phyloP scores from a whole-genome alignment of 1,140 invertebrate genomes.

The Aplysia californica region DNA sequence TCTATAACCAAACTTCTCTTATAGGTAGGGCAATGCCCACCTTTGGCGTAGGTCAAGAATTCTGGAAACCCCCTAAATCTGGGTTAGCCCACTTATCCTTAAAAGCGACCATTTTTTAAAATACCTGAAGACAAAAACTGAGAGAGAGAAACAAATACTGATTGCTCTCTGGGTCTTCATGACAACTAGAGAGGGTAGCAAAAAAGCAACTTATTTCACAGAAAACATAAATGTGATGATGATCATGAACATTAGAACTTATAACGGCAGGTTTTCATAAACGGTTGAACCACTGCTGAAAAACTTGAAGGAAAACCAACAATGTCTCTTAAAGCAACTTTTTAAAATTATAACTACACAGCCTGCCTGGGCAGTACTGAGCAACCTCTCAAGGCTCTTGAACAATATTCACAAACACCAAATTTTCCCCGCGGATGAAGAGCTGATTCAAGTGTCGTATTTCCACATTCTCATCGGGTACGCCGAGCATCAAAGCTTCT shows the following conservation, averaged over 20 bases:
- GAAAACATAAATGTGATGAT: neutral
- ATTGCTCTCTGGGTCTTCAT: no score
- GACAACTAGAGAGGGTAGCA: no score
- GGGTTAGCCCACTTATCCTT: no score
- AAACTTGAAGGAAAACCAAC: neutral
- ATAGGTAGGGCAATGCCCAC: no score
- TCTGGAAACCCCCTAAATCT: no score
- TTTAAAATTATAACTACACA: neutral
- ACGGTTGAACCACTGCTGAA: neutral
- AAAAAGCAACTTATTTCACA: neutral
- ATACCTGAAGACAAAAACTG: no score
- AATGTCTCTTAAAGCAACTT: neutral
- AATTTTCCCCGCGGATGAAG: conserved; percentile 21
- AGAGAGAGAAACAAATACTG: no score
- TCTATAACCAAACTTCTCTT: no score
- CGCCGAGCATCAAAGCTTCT: conserved; percentile 21
- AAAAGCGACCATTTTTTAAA: no score
- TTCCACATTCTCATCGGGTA: conserved; percentile 20
- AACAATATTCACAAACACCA: conserved; percentile 19
- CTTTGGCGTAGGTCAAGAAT: no score
- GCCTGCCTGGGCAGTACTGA: neutral
- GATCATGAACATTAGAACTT: neutral
- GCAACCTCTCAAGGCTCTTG: neutral
- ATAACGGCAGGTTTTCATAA: neutral
- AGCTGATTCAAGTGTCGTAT: conserved; percentile 16